Base-by-base conservation (phyloP, 2,888 invertebrate species). In the Synergus laeviventris region DNA sequence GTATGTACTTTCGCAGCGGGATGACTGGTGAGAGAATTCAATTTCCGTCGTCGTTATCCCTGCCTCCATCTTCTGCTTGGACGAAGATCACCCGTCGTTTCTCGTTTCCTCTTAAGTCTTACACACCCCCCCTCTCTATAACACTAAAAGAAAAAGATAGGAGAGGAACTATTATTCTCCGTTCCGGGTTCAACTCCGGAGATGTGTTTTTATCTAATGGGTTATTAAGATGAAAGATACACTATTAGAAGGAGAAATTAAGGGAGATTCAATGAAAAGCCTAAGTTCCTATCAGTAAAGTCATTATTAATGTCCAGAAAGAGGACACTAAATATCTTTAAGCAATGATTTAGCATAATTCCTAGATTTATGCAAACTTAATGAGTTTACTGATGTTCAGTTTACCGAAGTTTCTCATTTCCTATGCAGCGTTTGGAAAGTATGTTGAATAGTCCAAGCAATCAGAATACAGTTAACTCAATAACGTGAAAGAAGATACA, bases 21-120 rank as follows among this genome's bases (percentile, higher is more conserved):
- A 89, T 87, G 88, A 88, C 89, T 88, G 85, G 86, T 86, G 87
- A 86, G 87, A 87, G 89, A 89, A 89, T 89, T 89, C 89, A 89
- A 89, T 89, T 89, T 89, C 87, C 88, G 86, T 86, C 87, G 85
- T 86, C 84, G 86, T 89, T 89, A 89, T 88, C 88, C 88, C 84
- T 85, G 82, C 83, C 84, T 84, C 85, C 85, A 89, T 89, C 88
- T 88, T 86, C 85, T 83, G 80, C 83, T 82, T 80, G 81, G 81
- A 77, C 82, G 81, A 81, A 76, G 83, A 82, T 83, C 82, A 81
- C 80, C 81, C 80, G 80, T 81, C 81, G 81, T 82, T 83, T 81
- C 81, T 82, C 82, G 80, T 83, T 85, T 82, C 81, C 79, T 82
- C 79, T 66, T 79, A 64, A 5, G 31, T 31, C 31, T 31, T 76